Percentiles rank a stretch among this genome's conserved stretches.
Evolutionary conservation across 2,113 vertebrate genomes (phyloP).

Genomic region (Chloropsis hardwickii): DNA sequence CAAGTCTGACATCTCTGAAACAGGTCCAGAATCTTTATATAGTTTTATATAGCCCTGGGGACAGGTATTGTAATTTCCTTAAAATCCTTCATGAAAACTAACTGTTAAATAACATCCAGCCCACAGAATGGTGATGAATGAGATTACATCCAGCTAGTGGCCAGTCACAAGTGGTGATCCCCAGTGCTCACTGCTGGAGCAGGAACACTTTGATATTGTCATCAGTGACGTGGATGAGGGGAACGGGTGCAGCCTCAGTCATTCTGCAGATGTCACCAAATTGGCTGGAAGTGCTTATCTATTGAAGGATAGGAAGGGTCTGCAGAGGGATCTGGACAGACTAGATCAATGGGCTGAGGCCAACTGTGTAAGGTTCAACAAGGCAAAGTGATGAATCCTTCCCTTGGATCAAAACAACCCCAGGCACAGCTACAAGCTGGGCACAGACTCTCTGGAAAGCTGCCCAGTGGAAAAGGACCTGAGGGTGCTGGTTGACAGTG

Average conservation of each 20-base stretch:
- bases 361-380: not conserved
- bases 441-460: not conserved
- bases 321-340: not conserved
- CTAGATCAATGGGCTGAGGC: not conserved
- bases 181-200: not conserved
- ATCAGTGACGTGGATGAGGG: not conserved
- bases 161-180: not conserved
- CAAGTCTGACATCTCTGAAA: not conserved
- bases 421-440: not conserved
- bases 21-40: not conserved
- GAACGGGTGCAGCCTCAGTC: not conserved
- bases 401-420: not conserved
- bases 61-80: not conserved
- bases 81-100: not conserved
- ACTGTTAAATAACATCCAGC: not conserved
- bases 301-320: not conserved
- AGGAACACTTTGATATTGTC: not conserved
- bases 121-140: not conserved
- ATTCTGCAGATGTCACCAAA: not conserved
- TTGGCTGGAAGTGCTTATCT: not conserved
- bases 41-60: not conserved
- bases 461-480: not conserved
- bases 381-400: not conserved
- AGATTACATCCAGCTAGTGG: not conserved
- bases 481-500: fast-evolving